Evolutionary conservation across 2,888 invertebrate species (phyloP), one percentile per base, ranked within the genome.

Genomic region (Elysia crispata): DNA sequence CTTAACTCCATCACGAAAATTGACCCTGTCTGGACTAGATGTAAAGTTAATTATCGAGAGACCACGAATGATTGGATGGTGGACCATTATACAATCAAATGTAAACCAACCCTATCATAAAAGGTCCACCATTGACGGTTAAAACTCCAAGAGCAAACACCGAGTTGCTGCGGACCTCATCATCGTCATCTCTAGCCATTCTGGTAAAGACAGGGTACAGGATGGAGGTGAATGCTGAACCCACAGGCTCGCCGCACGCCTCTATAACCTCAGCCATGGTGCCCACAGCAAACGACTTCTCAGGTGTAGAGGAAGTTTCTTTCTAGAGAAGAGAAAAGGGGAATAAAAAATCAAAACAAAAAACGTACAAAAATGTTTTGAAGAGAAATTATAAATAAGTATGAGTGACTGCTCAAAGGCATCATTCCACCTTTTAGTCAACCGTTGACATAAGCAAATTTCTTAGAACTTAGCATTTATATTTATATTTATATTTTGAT

Each of bases 101-200:
- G 41, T 0, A 41, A 15, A 81, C 81, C 66, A 41, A 81, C 83
- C 69, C 73, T 13, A 87, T 85, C 77, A 91, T 84, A 31, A 86
- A 84, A 60, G 88, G 86, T 28, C 88, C 95, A 74, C 95, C 94
- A 90, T 95, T 94, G 20, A 95, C 91, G 66, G 94, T 94, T 87
- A 96, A 93, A 89, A 96, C 95, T 1, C 96, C 96, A 72, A 96
- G 92, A 25, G 95, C 96, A 90, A 94, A 96, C 70, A 95, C 94
- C 0, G 95, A 94, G 92, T 96, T 96, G 89, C 95, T 96, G 76
- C 96, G 93, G 0, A 96, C 95, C 91, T 95, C 95, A 73, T 94
- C 94, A 85, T 94, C 94, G 0, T 93, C 89, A 91, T 96, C 96
- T 76, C 93, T 92, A 0, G 94, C 92, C 72, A 94, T 94, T 75